A percentile compares a stretch with the other conserved stretches of the same genome.
These are phyloP conservation scores for Athripsodes cinereus DNA, from an alignment of 2,888 invertebrate species.

Conservation along the genomic window DNA sequence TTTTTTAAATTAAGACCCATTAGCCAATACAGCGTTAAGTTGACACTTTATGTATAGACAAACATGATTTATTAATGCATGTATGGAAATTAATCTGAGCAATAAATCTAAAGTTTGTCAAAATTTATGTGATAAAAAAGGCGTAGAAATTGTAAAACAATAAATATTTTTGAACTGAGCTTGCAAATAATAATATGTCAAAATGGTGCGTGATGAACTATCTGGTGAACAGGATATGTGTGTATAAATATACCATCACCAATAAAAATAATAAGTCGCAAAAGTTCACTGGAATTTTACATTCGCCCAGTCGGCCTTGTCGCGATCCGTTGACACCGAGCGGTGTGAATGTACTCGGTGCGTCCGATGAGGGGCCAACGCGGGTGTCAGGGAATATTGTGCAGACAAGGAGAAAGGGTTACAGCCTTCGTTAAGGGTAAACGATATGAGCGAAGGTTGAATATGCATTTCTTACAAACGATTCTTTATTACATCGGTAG, in stretches of 20 bases:
- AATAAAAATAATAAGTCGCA: constrained; percentile 1
- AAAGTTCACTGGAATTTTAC: constrained; percentile 9
- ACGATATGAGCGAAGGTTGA: background rate
- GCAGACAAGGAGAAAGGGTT: constrained; percentile 1
- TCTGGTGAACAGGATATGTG: background rate
- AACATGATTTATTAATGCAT: no score
- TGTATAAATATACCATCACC: background rate
- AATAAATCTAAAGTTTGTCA: no score
- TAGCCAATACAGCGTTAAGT: no score
- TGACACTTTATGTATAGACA: no score
- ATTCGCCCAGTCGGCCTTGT: constrained; percentile 11
- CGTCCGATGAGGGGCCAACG: constrained; percentile 1
- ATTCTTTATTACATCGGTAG: background rate
- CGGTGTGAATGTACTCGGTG: constrained; percentile 17
- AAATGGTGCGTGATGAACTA: background rate
- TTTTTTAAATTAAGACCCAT: no score
- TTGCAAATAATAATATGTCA: background rate
- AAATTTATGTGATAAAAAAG: background rate
- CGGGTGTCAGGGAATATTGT: constrained; percentile 1
- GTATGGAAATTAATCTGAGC: no score
- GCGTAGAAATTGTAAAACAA: background rate
- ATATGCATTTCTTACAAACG: background rate
- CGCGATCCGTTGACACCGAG: constrained; percentile 16
- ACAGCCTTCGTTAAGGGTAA: background rate
- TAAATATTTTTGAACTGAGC: background rate